phyloP scores from a whole-genome alignment of 2,797 vertebrate genomes.

The Enteromius treurensis region DNA sequence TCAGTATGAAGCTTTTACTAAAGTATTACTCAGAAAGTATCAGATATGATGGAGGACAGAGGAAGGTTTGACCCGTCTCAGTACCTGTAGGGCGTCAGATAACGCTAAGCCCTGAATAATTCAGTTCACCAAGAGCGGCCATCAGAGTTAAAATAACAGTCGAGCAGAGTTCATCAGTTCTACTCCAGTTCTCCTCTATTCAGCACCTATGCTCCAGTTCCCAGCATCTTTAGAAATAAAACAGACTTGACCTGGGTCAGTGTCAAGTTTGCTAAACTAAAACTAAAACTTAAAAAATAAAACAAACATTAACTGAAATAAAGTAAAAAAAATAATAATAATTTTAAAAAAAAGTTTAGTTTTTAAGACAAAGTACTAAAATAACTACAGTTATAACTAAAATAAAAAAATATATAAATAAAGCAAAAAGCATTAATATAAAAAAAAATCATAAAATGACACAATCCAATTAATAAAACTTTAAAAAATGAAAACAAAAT shows the following conservation, averaged over 20 bases:
- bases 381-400: background rate
- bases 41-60: background rate
- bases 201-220: conserved; percentile 29
- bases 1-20: background rate
- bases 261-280: background rate
- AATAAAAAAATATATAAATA: background rate
- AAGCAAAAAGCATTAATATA: too few species aligned
- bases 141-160: conserved; percentile 66
- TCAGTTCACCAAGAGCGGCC: conserved; percentile 72
- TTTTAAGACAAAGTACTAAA: background rate
- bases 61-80: conserved; percentile 4
- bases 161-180: conserved; percentile 71
- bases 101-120: conserved; percentile 73
- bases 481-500: background rate
- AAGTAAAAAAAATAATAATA: too few species aligned
- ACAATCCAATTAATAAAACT: background rate
- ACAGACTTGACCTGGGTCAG: conserved; percentile 17
- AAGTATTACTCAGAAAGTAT: background rate
- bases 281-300: background rate
- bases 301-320: background rate
- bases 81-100: conserved; percentile 65
- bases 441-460: background rate
- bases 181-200: conserved; percentile 58
- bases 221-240: conserved; percentile 1
- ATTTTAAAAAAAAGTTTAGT: background rate